Evolutionary conservation across 2,113 vertebrate species (phyloP).

Genomic region (mouse (Mus musculus)): DNA sequence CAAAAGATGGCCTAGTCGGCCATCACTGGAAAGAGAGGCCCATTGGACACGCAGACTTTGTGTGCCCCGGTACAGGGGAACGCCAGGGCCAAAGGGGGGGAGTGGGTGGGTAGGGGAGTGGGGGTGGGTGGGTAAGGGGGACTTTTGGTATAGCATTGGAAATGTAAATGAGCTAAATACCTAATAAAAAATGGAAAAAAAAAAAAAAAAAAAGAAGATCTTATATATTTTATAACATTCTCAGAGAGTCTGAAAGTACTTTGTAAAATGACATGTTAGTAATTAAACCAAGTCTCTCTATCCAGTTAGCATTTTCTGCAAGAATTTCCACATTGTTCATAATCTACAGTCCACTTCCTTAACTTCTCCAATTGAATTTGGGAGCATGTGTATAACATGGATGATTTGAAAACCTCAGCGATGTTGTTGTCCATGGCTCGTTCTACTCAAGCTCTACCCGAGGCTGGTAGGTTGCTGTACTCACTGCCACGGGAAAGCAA

Average conservation of each 20-base stretch:
- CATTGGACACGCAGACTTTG: too few relatives aligned
- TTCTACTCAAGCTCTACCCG: background rate
- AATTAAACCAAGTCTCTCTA: background rate
- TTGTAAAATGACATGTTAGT: background rate
- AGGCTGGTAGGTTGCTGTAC: accelerated
- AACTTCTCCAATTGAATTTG: background rate
- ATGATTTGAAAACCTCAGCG: background rate
- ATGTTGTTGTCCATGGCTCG: background rate
- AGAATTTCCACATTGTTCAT: background rate
- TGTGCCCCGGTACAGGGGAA: too few relatives aligned
- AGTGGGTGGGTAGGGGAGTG: too few relatives aligned
- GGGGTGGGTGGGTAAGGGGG: too few relatives aligned
- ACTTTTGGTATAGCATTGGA: too few relatives aligned
- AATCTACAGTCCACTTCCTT: background rate
- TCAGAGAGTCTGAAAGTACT: background rate
- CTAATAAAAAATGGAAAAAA: too few relatives aligned
- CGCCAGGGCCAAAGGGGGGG: too few relatives aligned
- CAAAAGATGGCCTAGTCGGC: too few relatives aligned
- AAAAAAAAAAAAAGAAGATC: too few relatives aligned
- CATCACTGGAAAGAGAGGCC: too few relatives aligned
- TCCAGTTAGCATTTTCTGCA: background rate
- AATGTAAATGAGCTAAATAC: too few relatives aligned
- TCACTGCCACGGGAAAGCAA: background rate
- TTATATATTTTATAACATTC: background rate
- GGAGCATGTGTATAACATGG: background rate